These are phyloP conservation scores for Microctenopoma stevenorrisi DNA, from an alignment of 2,797 vertebrate genomes.

Conservation along the genomic window DNA sequence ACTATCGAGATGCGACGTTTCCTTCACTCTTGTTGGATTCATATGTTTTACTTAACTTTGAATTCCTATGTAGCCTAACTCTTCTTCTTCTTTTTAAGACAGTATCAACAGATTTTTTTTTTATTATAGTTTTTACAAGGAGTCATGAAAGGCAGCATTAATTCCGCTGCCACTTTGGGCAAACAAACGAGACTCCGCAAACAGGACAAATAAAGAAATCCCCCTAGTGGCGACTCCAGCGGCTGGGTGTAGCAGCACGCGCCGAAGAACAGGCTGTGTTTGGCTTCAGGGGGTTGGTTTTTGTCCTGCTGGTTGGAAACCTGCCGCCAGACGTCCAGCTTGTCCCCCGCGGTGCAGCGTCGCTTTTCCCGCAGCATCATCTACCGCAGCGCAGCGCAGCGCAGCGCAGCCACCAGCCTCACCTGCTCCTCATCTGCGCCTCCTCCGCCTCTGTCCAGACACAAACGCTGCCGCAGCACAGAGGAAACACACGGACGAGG, in stretches of 20 bases:
- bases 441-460: conserved; percentile 38
- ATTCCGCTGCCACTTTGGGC: conserved; percentile 39
- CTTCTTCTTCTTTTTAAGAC: neutral
- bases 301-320: conserved; percentile 65
- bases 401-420: conserved; percentile 57
- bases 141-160: conserved; percentile 32
- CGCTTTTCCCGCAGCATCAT: conserved; percentile 63
- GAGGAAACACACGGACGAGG: conserved; percentile 53
- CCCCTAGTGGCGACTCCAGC: conserved; percentile 68
- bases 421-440: conserved; percentile 52
- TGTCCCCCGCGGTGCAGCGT: conserved; percentile 64
- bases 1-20: neutral
- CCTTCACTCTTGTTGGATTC: no score
- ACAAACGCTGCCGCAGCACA: conserved; percentile 54
- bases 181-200: conserved; percentile 54
- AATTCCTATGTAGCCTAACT: neutral
- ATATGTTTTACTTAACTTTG: neutral
- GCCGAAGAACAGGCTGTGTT: conserved; percentile 53
- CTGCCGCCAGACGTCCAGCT: conserved; percentile 64
- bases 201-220: neutral
- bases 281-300: conserved; percentile 77
- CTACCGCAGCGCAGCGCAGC: conserved; percentile 61
- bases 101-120: no score
- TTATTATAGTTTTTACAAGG: conserved; percentile 14
- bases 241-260: conserved; percentile 42